Base-by-base conservation (phyloP, 1,140 invertebrate species). In the Diorhabda elongata region DNA sequence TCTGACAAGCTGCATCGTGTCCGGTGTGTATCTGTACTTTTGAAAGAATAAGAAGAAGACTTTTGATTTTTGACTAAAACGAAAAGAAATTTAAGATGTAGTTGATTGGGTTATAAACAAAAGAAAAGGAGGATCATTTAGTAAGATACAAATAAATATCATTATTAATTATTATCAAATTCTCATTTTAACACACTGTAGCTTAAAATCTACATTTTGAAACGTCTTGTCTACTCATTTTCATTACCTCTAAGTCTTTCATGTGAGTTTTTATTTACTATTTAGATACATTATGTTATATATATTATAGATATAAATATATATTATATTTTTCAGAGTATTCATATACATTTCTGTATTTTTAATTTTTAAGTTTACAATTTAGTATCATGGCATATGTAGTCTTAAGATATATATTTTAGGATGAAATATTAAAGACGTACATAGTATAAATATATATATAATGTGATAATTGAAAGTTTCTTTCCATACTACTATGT, bases 291-390 rank as follows among this genome's bases (percentile, higher is more conserved):
- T 69, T 58, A 59, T 8, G 52, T 57, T 63, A 59, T 72, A 52
- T 71, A 69, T 63, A 62, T 72, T 69, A 66, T 69, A 72, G 67
- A 47, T 60, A 62, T 59, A 59, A n/a, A 66, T 70, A 73, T 58
- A 75, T 77, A 73, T 70, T 76, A 75, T 75, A 77, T 77, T 77
- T 77, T 76, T 74, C 75, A 76, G 73, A 77, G 76, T 77, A 77
- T 77, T 77, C 76, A 77, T 77, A 77, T 77, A 76, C 75, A 76
- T 52, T 52, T 58, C 42, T 68, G 66, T 70, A 66, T 73, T 73
- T 66, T 68, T 44, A 68, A 69, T 70, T 69, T 65, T 69, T 71
- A 68, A 73, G 67, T 70, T 73, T 74, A 60, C 67, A 67, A 64
- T 71, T 73, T 70, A 72, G 68, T 69, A 67, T 72, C 68, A 60